Percentiles rank a stretch among this genome's conserved stretches.
phyloP scores from a whole-genome alignment of 1,140 invertebrate species.

The Rhynchophorus ferrugineus region DNA sequence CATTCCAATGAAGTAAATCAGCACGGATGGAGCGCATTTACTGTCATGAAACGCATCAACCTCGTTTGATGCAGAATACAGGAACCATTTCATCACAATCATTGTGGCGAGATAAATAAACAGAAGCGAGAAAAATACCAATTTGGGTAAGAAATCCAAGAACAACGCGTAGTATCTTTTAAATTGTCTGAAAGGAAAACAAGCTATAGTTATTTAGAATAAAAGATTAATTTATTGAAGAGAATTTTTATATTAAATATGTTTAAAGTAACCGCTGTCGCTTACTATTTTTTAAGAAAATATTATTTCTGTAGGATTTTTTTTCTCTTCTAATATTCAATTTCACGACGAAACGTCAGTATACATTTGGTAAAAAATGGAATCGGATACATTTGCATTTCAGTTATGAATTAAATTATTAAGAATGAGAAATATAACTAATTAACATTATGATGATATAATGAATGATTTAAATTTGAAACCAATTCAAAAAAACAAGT shows the following conservation, averaged over 20 bases:
- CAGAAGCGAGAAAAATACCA: constrained; percentile 71
- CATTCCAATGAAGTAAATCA: constrained; percentile 93
- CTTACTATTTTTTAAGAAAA: neutral
- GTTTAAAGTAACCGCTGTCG: neutral
- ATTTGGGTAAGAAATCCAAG: constrained; percentile 82
- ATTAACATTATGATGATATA: no score
- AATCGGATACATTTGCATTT: no score
- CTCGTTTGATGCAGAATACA: constrained; percentile 54
- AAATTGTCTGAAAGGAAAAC: constrained; percentile 60
- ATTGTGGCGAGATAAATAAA: constrained; percentile 83
- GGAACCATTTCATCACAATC: constrained; percentile 85
- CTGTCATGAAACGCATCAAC: constrained; percentile 36
- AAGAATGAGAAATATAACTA: no score
- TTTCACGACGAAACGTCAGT: no score
- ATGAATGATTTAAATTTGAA: no score
- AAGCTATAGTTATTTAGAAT: no score
- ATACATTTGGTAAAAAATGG: no score
- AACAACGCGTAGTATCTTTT: constrained; percentile 65
- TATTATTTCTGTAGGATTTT: no score
- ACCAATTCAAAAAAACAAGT: no score
- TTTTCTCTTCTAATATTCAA: no score
- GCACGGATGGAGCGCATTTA: constrained; percentile 75
- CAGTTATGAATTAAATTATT: no score
- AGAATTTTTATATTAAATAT: neutral
- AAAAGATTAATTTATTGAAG: no score